Base-by-base conservation (phyloP, 2,888 invertebrate genomes). In the Sympetrum striolatum region DNA sequence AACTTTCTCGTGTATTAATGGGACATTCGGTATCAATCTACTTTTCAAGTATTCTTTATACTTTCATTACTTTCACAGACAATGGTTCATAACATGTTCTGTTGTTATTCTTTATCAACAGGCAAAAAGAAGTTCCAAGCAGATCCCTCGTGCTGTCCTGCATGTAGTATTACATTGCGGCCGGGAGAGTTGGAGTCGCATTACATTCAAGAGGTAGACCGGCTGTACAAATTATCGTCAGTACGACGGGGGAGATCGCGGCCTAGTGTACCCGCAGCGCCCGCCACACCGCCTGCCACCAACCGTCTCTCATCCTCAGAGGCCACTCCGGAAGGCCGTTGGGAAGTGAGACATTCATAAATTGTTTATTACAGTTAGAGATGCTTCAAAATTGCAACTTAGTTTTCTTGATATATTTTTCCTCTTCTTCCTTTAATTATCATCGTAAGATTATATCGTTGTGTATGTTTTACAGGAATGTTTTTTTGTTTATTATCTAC, bases 101-200 rank as follows among this genome's bases (percentile, higher is more conserved):
- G 1, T 53, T 53, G 53, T 18, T 53, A 5, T 80, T 18, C 37
- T 44, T 39, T 5, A 31, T 82, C 14, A 15, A 25, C 48, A 90
- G 92, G 96, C 92, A 95, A 94, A 92, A 95, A 96, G 91, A 95
- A 95, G 92, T 95, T 95, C 93, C 95, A 95, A 91, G 93, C 95
- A 12, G 97, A 97, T 92, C 95, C 96, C 22, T 95, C 96, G n/a
- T 97, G 95, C 93, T 98, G 98, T 93, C 98, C 98, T 0, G 97
- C 98, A 0, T 98, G 98, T 93, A 97, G 98, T 91, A 96, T 97
- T 91, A 98, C 98, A 3, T 95, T 98, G 80, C 95, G 98, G 86
- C 95, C 96, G 2, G 96, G 96, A 1, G 98, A 98, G 93, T 94
- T 98, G n/a, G 97, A 98, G 92, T 95, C 96, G 44, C 98, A 98